Percentiles rank a stretch among this genome's conserved stretches.
phyloP scores from a whole-genome alignment of 2,888 invertebrate genomes.

The Leucania comma region DNA sequence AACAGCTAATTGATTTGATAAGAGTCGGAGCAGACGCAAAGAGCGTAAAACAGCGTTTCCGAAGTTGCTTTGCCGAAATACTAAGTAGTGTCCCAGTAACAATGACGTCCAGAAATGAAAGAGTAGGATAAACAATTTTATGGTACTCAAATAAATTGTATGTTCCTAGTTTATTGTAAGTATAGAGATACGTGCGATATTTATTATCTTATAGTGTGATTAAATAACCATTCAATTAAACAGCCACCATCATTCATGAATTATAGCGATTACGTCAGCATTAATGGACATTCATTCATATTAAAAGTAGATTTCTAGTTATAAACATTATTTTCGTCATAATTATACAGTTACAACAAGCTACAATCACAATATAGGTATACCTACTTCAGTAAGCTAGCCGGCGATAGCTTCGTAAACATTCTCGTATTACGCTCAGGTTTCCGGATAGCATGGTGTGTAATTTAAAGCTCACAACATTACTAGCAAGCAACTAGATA shows the following conservation, averaged over 20 bases:
- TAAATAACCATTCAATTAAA: conserved; percentile 20
- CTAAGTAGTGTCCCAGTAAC: neutral
- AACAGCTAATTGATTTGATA: neutral
- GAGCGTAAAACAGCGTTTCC: neutral
- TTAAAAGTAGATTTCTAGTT: conserved; percentile 1
- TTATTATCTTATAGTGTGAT: neutral
- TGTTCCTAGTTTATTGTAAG: too few relatives aligned
- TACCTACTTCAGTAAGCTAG: conserved; percentile 37
- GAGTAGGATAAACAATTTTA: neutral
- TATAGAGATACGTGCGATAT: too few relatives aligned
- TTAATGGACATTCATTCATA: conserved; percentile 33
- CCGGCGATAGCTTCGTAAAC: conserved; percentile 63
- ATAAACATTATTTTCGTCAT: conserved; percentile 23
- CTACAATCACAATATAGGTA: conserved; percentile 45
- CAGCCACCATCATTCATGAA: conserved; percentile 21
- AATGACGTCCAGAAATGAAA: neutral
- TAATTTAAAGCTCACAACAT: conserved; percentile 70
- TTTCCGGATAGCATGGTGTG: conserved; percentile 69
- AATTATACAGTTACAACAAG: conserved; percentile 37
- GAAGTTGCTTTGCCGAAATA: conserved; percentile 17
- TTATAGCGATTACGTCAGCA: conserved; percentile 33
- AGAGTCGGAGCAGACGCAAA: neutral
- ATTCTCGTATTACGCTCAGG: conserved; percentile 69
- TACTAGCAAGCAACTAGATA: conserved; percentile 68
- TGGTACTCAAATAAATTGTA: neutral